Evolutionary conservation across 2,797 vertebrate species (phyloP), one percentile per base, ranked within the genome.

Genomic region (Nannoperca obscura): DNA sequence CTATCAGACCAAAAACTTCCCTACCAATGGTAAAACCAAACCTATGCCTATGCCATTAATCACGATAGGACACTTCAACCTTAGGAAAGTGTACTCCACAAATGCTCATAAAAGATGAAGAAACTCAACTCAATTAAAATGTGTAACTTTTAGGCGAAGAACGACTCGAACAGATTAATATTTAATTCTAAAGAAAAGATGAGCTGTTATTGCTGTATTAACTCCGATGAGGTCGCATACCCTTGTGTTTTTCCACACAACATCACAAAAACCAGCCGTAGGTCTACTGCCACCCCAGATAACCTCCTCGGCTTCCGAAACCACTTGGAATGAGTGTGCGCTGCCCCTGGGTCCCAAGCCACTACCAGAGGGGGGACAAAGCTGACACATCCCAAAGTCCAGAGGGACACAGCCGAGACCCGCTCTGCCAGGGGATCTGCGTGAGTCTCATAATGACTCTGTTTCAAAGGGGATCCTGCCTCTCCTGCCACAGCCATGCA

Each of bases 381-480:
- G 82, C 74, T 74, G 86, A 84, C 82, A 83, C 75, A 67, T 88
- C 74, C 69, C 81, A 62, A 54, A 88, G 88, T 87, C 88, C 17
- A 17, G 30, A 55, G 81, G 83, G 85, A 91, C 67, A 36, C 80
- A 67, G 82, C 82, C 47, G 38, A 86, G 71, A 54, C 68, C 69
- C 47, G 40, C 71, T 47, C 78, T 68, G 85, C 84, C 82, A 50
- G 74, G 80, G 86, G 88, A 91, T 83, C 91, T 75, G 86, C 57
- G 63, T 47, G 87, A 83, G 81, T 65, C 65, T 92, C 82, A 82
- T 92, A 91, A 93, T 89, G 89, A 93, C 88, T 91, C 67, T 0
- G 71, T 92, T 92, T 94, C 88, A 93, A 94, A 92, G 87, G 74
- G 88, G 83, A 92, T 82, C 70, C 80, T 80, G 70, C 75, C 75